Percentiles rank a stretch among this genome's conserved stretches.
These are phyloP conservation scores for Palloptera scutellata DNA, from an alignment of 2,888 invertebrate genomes.

Conservation along the genomic window DNA sequence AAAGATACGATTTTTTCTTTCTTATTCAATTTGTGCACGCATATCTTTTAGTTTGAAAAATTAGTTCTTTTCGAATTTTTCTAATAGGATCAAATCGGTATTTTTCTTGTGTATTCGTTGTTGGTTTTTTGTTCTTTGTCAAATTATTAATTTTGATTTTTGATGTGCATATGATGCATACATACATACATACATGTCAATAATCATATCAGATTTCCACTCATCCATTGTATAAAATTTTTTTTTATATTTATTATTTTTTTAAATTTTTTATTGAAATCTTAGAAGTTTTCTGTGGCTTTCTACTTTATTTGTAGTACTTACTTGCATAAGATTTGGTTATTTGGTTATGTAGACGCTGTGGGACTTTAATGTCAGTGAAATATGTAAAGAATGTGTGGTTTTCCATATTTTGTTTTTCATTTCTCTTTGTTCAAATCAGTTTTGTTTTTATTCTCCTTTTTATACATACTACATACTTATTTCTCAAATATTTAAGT, in stretches of 20 bases:
- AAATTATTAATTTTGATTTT: neutral
- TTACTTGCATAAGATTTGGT: neutral
- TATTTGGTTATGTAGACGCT: neutral
- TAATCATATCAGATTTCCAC: conserved; percentile 31
- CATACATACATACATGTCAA: conserved; percentile 18
- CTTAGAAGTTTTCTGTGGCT: conserved; percentile 29
- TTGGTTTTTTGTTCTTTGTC: conserved; percentile 1
- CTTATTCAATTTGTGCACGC: neutral
- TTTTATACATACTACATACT: too few species aligned
- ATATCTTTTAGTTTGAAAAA: neutral
- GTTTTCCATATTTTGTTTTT: too few species aligned
- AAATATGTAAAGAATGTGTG: too few species aligned
- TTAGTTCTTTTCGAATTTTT: neutral
- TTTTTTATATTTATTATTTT: too few species aligned
- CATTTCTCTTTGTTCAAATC: too few species aligned
- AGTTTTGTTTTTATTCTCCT: too few species aligned
- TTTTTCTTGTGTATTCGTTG: neutral
- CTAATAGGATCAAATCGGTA: conserved; percentile 4
- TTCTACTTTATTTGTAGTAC: conserved; percentile 24
- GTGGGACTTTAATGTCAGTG: too few species aligned
- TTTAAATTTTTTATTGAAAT: conserved; percentile 12
- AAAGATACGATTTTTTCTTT: too few species aligned
- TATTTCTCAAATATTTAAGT: too few species aligned
- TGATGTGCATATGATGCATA: conserved; percentile 19
- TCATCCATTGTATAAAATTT: conserved; percentile 10